Base-by-base conservation (phyloP, 1,140 invertebrate species). In the Euglossa dilemma region DNA sequence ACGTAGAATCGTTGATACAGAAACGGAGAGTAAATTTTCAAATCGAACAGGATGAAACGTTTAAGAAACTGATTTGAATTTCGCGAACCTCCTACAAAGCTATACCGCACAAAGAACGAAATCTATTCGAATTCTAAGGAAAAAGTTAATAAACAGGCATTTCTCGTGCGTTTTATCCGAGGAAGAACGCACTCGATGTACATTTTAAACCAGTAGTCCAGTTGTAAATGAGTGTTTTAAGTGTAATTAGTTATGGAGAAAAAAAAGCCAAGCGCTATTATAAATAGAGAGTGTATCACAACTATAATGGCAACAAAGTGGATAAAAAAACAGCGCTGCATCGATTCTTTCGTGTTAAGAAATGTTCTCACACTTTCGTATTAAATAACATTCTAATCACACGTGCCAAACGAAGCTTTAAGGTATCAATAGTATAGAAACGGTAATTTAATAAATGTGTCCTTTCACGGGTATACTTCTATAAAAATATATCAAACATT, bases 321-420 rank as follows among this genome's bases (percentile, higher is more conserved):
- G 75, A 81, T 80, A 70, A 45, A 66, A 57, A 11, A 74, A 87
- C 81, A 89, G 83, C 87, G 87, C 67, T 91, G 86, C 91, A 93
- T 92, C 90, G 90, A 93, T 90, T 92, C 90, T 93, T 93, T 90
- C 90, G 90, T 92, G 91, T 90, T 90, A 91, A 93, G 90, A 91
- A 88, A 92, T 87, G 91, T 93, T 92, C 88, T 89, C 91, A 92
- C 88, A 90, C 88, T 92, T 92, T 87, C 90, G 88, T 92, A 92
- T 90, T 91, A 91, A 94, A 91, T 92, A 87, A 93, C 90, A 93
- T 94, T 94, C 91, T 93, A 93, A 94, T 93, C 90, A 93, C 92
- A 94, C 88, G 93, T 94, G 93, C 93, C 93, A 94, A 94, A 89
- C 85, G 87, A 92, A 91, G 89, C 92, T 92, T 92, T 93, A 90